A percentile compares a stretch with the other conserved stretches of the same genome.
Evolutionary conservation across 2,888 invertebrate genomes (phyloP).

Genomic region (Dryomyza anilis): DNA sequence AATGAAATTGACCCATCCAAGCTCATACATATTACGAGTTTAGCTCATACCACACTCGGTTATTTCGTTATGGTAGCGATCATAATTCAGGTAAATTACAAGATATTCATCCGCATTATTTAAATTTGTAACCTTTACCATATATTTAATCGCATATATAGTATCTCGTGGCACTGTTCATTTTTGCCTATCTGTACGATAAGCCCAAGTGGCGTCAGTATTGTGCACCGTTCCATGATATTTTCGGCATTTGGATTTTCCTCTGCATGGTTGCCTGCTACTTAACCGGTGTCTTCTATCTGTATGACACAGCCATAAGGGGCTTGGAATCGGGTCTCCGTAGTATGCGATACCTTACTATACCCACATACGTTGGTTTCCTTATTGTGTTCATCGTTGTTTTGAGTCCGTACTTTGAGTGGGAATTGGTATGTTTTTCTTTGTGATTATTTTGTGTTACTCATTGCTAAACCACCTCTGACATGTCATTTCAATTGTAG

Average conservation of each 20-base stretch:
- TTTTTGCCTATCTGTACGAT: slow-evolving; percentile 27
- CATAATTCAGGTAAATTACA: background rate
- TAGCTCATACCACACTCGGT: background rate
- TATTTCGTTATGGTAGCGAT: background rate
- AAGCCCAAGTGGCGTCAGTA: slow-evolving; percentile 18
- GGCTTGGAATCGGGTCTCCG: background rate
- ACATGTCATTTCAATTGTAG: background rate
- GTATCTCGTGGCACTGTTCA: slow-evolving; percentile 6
- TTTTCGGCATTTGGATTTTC: slow-evolving; percentile 30
- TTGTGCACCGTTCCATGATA: slow-evolving; percentile 30
- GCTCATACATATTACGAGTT: background rate
- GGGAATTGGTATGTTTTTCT: slow-evolving; percentile 30
- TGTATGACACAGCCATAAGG: background rate
- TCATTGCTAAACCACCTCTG: background rate
- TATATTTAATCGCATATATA: no score
- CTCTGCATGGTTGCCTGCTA: slow-evolving; percentile 19
- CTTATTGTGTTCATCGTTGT: slow-evolving; percentile 15
- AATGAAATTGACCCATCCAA: background rate
- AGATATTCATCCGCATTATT: background rate
- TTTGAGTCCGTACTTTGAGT: slow-evolving; percentile 30
- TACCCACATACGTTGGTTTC: slow-evolving; percentile 10
- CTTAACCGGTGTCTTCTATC: slow-evolving; percentile 18
- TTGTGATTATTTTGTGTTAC: background rate
- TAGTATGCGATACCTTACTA: background rate
- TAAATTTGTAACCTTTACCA: no score